phyloP scores from a whole-genome alignment of 30 jellyfish, hydroid and myxozoan species.

The Pelagia noctiluca region DNA sequence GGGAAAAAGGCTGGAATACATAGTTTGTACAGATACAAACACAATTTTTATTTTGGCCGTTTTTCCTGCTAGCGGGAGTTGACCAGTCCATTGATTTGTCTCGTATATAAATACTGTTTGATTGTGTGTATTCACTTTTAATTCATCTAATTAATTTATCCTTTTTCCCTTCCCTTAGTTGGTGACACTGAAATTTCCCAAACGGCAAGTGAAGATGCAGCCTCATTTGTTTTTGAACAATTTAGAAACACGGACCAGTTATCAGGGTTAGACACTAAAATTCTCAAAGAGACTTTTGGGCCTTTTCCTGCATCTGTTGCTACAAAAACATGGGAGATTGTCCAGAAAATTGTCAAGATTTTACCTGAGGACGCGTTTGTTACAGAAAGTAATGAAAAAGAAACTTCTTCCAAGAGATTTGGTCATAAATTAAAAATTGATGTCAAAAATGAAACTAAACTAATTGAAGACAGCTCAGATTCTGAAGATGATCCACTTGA shows the following conservation, averaged over 20 bases:
- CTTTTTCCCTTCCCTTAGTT: conserved; percentile 38
- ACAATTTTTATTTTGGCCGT: neutral
- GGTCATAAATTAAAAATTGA: conserved; percentile 74
- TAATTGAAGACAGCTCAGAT: conserved; percentile 50
- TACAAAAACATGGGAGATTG: conserved; percentile 70
- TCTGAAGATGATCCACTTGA: conserved; percentile 53
- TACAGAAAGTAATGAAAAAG: neutral
- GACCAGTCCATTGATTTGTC: neutral
- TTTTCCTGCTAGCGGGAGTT: neutral
- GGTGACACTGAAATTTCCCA: conserved; percentile 69
- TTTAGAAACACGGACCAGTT: conserved; percentile 60
- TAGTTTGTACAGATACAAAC: neutral
- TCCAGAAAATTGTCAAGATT: conserved; percentile 54
- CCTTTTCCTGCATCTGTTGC: conserved; percentile 87
- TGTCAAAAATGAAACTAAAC: conserved; percentile 21
- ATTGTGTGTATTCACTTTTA: neutral
- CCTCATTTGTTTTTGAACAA: conserved; percentile 79
- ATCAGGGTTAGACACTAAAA: conserved; percentile 74
- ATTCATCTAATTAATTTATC: neutral
- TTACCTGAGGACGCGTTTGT: conserved; percentile 62
- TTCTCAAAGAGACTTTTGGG: conserved; percentile 67
- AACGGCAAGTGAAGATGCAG: conserved; percentile 79
- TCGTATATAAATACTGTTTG: neutral
- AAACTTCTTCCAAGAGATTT: conserved; percentile 29
- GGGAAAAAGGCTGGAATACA: neutral